These are phyloP conservation scores for Oncorhynchus kisutch DNA, from an alignment of 2,113 vertebrate species.

Conservation along the genomic window DNA sequence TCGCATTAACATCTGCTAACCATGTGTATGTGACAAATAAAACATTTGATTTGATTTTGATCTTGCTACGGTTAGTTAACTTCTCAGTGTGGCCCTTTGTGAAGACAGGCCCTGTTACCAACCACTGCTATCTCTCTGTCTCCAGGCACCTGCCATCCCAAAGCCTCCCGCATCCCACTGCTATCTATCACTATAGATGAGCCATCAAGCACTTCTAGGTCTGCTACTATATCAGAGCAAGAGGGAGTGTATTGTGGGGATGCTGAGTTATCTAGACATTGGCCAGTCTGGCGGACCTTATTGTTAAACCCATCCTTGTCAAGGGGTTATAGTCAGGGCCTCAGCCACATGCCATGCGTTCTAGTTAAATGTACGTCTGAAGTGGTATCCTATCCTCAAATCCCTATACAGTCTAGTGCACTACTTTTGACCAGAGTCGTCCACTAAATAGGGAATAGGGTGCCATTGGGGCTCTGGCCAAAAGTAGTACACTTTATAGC, in stretches of 20 bases:
- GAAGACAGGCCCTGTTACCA: constrained; percentile 34
- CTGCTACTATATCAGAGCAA: constrained; percentile 18
- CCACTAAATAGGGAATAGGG: too few species aligned
- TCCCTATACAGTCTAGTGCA: too few species aligned
- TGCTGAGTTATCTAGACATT: background rate
- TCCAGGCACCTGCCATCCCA: constrained; percentile 32
- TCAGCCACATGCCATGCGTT: constrained; percentile 4
- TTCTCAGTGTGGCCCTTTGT: constrained; percentile 40
- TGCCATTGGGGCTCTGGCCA: too few species aligned
- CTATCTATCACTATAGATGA: constrained; percentile 46
- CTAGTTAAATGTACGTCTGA: too few species aligned
- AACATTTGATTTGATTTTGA: too few species aligned
- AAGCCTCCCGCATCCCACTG: constrained; percentile 37
- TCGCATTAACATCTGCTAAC: too few species aligned
- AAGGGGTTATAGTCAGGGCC: constrained; percentile 23
- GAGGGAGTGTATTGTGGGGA: constrained; percentile 15
- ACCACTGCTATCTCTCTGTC: constrained; percentile 34
- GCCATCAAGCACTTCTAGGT: constrained; percentile 33
- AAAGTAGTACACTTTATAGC: too few species aligned
- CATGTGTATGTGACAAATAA: too few species aligned
- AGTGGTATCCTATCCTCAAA: too few species aligned
- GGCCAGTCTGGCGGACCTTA: constrained; percentile 28
- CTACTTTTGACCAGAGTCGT: too few species aligned
- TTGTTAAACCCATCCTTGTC: constrained; percentile 26
- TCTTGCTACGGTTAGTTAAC: constrained; percentile 26